phyloP scores from a whole-genome alignment of 2,888 invertebrate genomes.

The Mesochorus sp. region DNA sequence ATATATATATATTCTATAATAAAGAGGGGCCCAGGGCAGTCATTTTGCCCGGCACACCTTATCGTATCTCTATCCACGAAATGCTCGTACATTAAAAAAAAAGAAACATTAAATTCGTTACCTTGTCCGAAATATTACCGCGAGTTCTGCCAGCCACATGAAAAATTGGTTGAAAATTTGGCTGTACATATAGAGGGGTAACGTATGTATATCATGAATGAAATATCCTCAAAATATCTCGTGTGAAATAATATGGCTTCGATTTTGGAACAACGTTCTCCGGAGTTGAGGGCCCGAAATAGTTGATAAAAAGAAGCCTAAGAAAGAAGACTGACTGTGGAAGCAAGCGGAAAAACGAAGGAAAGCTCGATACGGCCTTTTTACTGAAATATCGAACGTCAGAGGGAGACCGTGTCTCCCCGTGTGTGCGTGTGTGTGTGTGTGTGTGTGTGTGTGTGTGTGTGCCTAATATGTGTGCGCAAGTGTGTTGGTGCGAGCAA shows the following conservation, averaged over 20 bases:
- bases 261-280: not conserved
- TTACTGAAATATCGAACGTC: conserved; percentile 12
- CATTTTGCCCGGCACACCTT: conserved; percentile 60
- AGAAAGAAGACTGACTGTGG: not conserved
- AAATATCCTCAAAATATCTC: not conserved
- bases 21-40: conserved; percentile 54
- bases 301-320: not conserved
- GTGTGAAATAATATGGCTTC: conserved; percentile 18
- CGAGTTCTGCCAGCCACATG: not conserved
- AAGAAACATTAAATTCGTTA: not conserved
- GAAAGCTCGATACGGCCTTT: not conserved
- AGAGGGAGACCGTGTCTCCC: not conserved
- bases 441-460: conserved; percentile 7
- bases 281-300: not conserved
- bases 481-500: not conserved
- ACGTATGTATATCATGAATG: not conserved
- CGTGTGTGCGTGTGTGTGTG: not conserved
- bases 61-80: conserved; percentile 10
- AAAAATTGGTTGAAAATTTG: too few species aligned
- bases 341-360: not conserved
- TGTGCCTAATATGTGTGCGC: not conserved
- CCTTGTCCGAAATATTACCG: not conserved
- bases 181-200: too few species aligned
- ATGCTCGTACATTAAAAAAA: not conserved
- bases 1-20: conserved; percentile 26